Evolutionary conservation across 1,140 invertebrate genomes (phyloP), one percentile per base, ranked within the genome.

Genomic region (Wiebesia pumilae): DNA sequence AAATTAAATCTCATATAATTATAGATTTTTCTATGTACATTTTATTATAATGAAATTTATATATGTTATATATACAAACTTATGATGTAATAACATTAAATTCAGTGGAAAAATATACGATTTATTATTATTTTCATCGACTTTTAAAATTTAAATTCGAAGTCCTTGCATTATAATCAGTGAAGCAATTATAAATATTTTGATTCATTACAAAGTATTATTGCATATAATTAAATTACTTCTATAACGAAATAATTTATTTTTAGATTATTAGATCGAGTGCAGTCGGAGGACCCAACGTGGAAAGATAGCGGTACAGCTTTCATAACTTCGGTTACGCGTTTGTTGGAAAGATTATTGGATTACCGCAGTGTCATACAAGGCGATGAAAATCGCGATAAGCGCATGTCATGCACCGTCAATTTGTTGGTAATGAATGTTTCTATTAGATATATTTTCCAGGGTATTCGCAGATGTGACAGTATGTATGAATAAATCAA

Each of bases 331-430:
- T 99, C 98, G 0, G 97, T 99, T 7, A 98, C 98, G 1, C 94
- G 97, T 54, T 94, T 99, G 40, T 92, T 99, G 84, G 98, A 99
- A 93, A 94, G 97, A 81, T 94, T 99, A 54, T 93, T 99, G 24
- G 98, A 99, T 94, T 99, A 99, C 92, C 95, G 98, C 80, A 97
- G 97, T 90, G 97, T 98, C 9, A 97, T 98, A 92, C 97, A 98
- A 90, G 97, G 97, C 2, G 97, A 98, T 91, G 97, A 98, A 90
- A 98, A 98, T 92, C 94, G 97, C 38, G 97, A 98, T 90, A 98
- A 98, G 92, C 95, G 98, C 67, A 99, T 99, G 98, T 98, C 97
- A 7, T 99, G 98, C 92, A 99, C 98, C 3, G 98, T 99, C 71
- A 99, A 82, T 82, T 27, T 82, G 54, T 69, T 82, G 81, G 81